Evolutionary conservation across 2,888 invertebrate genomes (phyloP).

Genomic region (Trachelus iudaicus): DNA sequence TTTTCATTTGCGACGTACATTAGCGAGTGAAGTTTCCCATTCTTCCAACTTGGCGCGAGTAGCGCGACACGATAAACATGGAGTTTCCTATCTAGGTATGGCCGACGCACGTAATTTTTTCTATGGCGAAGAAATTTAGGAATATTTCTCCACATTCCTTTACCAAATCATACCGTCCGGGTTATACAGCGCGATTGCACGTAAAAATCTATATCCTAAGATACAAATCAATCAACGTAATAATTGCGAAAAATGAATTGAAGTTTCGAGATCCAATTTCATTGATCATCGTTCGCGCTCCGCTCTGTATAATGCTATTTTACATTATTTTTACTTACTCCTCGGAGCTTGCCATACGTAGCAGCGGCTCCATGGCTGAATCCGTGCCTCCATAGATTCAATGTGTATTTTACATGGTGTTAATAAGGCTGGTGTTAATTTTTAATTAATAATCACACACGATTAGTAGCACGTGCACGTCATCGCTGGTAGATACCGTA

Average conservation of each 20-base stretch:
- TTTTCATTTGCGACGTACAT: constrained; percentile 17
- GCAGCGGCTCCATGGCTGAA: background rate
- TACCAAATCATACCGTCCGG: too few species aligned
- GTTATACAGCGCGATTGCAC: too few species aligned
- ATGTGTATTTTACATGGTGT: background rate
- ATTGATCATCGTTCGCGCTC: background rate
- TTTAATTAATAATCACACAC: background rate
- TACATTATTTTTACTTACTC: background rate
- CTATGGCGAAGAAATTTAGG: background rate
- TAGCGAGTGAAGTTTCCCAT: constrained; percentile 9
- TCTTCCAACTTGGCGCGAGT: constrained; percentile 12
- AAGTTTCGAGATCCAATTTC: background rate
- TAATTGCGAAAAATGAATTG: background rate
- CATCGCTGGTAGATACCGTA: background rate
- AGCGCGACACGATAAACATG: background rate
- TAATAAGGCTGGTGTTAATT: background rate
- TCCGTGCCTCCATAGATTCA: background rate
- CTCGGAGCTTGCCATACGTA: background rate
- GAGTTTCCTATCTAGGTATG: background rate
- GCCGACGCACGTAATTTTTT: background rate
- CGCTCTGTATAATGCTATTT: background rate
- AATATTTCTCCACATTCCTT: too few species aligned
- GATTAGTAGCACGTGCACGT: background rate
- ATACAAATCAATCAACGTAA: background rate
- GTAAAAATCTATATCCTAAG: background rate